phyloP scores from a whole-genome alignment of 2,888 invertebrate genomes.

The Chloroclystis v-ata region DNA sequence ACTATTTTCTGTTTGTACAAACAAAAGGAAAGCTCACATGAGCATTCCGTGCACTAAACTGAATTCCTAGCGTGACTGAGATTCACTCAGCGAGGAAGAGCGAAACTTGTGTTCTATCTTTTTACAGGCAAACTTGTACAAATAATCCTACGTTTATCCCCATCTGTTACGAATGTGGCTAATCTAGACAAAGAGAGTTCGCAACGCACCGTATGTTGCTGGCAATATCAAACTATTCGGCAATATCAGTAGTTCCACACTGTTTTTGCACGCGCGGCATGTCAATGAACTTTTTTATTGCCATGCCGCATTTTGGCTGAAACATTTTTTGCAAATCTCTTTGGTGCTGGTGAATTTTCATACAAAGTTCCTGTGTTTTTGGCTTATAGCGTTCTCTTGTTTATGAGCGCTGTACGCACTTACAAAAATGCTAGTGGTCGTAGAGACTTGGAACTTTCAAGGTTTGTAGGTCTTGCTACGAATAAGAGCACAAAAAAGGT shows the following conservation, averaged over 20 bases:
- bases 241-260: slow-evolving; percentile 20
- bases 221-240: slow-evolving; percentile 23
- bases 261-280: slow-evolving; percentile 18
- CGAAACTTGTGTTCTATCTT: slow-evolving; percentile 10
- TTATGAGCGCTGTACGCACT: too few relatives aligned
- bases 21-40: background rate
- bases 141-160: slow-evolving; percentile 16
- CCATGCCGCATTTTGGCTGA: slow-evolving; percentile 15
- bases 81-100: slow-evolving; percentile 7
- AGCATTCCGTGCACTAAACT: slow-evolving; percentile 1
- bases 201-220: slow-evolving; percentile 17
- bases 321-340: slow-evolving; percentile 6
- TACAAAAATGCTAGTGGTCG: too few relatives aligned
- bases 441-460: too few relatives aligned
- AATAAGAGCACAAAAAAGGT: too few relatives aligned
- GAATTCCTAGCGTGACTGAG: slow-evolving; percentile 1
- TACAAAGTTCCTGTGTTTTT: background rate
- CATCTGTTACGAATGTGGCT: slow-evolving; percentile 23
- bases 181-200: slow-evolving; percentile 22
- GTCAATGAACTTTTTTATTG: slow-evolving; percentile 22
- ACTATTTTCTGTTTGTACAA: background rate
- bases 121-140: slow-evolving; percentile 17
- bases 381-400: background rate
- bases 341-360: background rate
- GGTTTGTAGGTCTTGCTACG: too few relatives aligned